These are phyloP conservation scores for Platycercus adscitus DNA, from an alignment of 2,113 vertebrate genomes.

Conservation along the genomic window DNA sequence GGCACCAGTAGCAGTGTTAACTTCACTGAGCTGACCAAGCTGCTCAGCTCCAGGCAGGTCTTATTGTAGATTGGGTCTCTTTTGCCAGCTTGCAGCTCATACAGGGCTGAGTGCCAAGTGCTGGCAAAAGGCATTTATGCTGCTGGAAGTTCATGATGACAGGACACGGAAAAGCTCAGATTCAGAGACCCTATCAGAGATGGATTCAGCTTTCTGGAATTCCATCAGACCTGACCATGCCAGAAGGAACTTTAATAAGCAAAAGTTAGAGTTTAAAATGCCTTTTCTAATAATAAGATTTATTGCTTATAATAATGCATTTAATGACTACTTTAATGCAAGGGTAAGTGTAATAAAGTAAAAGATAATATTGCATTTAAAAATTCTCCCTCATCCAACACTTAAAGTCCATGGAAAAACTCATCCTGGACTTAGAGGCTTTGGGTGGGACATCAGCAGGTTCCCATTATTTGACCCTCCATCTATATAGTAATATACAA, in stretches of 20 bases:
- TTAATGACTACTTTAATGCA: not conserved
- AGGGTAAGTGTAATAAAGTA: not conserved
- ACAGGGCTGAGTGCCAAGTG: rapidly evolving
- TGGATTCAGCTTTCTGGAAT: not conserved
- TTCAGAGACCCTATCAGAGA: not conserved
- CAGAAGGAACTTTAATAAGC: not conserved
- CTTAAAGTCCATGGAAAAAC: not conserved
- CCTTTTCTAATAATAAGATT: not conserved
- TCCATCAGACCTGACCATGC: not conserved
- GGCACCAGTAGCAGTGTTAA: not conserved
- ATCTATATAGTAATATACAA: not conserved
- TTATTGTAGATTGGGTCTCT: rapidly evolving
- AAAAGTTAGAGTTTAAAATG: not conserved
- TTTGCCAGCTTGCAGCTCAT: not conserved
- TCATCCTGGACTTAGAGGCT: not conserved
- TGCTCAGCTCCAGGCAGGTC: not conserved
- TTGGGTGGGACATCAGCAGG: not conserved
- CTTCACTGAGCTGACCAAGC: not conserved
- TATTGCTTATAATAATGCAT: not conserved
- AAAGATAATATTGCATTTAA: not conserved
- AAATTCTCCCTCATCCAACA: not conserved
- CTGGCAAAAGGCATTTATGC: not conserved
- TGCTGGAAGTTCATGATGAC: not conserved
- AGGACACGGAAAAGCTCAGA: not conserved
- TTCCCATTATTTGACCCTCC: not conserved